Conservation (phyloP, 2,888 invertebrate species). For the Tuta absoluta region DNA sequence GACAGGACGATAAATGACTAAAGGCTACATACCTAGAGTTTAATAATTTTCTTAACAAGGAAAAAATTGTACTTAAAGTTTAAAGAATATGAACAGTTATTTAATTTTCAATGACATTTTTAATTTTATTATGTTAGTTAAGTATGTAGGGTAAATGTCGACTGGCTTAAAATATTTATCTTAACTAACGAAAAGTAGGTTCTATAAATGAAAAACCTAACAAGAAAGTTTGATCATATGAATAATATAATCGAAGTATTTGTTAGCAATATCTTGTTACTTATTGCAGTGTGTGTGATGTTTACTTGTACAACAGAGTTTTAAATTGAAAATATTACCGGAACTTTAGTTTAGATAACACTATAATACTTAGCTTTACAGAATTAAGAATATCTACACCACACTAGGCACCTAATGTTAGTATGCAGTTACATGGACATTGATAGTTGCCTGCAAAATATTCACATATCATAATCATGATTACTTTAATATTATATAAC, state of each 20-base stretch:
- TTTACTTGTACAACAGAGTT: not conserved
- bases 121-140: not conserved
- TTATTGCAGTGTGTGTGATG: not conserved
- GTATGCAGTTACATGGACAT: conserved; percentile 42
- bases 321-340: not conserved
- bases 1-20: conserved; percentile 66
- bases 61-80: conserved; percentile 26
- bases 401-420: conserved; percentile 40
- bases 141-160: not conserved
- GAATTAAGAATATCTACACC: not conserved
- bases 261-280: not conserved
- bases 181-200: not conserved
- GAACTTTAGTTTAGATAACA: conserved; percentile 31
- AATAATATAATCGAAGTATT: not conserved
- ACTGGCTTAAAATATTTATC: conserved; percentile 3
- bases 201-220: not conserved
- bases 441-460: conserved; percentile 56
- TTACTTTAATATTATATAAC: conserved; percentile 66
- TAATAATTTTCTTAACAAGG: conserved; percentile 17
- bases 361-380: conserved; percentile 10
- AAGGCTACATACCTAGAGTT: conserved; percentile 47
- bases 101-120: not conserved
- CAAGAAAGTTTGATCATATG: not conserved
- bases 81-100: conserved; percentile 3
- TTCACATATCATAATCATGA: conserved; percentile 51